Evolutionary conservation across 2,113 vertebrate species (phyloP).

Genomic region (Atrichornis clamosus): DNA sequence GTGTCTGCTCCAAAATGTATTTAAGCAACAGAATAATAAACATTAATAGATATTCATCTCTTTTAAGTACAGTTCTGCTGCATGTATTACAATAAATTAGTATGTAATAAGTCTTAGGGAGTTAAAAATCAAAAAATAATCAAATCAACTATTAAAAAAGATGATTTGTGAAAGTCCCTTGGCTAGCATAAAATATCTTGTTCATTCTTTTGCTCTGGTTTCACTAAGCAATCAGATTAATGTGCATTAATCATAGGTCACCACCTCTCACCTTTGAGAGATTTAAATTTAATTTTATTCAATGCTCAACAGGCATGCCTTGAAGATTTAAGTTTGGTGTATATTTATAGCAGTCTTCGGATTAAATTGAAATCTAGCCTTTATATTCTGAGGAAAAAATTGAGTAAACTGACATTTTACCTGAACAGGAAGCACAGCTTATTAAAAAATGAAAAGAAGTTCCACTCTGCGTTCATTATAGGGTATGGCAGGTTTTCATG

Average conservation of each 20-base stretch:
- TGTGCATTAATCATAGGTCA: conserved; percentile 49
- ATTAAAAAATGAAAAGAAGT: neutral
- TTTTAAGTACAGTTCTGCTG: neutral
- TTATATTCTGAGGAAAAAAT: neutral
- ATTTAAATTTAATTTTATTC: conserved; percentile 56
- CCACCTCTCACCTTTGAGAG: conserved; percentile 40
- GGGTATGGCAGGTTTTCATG: neutral
- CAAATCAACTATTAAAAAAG: conserved; percentile 24
- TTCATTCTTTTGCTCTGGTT: conserved; percentile 1
- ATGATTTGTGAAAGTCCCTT: neutral
- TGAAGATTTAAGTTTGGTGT: conserved; percentile 5
- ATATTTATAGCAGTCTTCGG: neutral
- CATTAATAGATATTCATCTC: neutral
- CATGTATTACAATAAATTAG: neutral
- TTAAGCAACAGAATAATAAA: neutral
- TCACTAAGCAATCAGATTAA: conserved; percentile 42
- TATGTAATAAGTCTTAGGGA: neutral
- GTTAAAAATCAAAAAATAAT: conserved; percentile 19
- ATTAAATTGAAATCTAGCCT: conserved; percentile 2
- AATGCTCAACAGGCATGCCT: neutral
- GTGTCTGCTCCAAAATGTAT: neutral
- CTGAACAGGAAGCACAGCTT: neutral
- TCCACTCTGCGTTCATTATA: neutral
- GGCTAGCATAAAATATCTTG: conserved; percentile 13
- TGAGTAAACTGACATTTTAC: conserved; percentile 8